Base-by-base conservation (phyloP, 92 coral and sea anemone genomes). In the Phenganax subtilis region DNA sequence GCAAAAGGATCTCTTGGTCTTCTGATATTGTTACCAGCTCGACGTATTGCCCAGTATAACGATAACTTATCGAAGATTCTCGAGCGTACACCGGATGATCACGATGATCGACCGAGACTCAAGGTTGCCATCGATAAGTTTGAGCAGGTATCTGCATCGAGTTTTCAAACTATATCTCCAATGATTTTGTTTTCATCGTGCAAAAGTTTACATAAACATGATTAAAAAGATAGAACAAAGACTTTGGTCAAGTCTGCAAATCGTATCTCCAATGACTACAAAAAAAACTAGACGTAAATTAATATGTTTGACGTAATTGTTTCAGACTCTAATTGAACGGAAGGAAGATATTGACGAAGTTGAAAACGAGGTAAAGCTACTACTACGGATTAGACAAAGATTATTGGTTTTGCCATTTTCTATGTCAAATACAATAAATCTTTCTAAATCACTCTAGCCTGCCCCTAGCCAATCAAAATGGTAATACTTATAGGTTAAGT, bases 31-130 rank as follows among this genome's bases (percentile, higher is more conserved):
- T 88, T 88, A 81, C 98, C 98, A 25, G 89, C 91, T 71, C 98
- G 93, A 64, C 98, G 93, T 72, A 88, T 96, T 58, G 86, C 86
- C 37, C 96, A 96, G 64, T 96, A 92, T 68, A 93, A 92, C 79
- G 80, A 91, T 55, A 88, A 85, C 61, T 82, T 96, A 86, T 81
- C 92, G 55, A 89, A 85, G 60, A 77, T 90, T 59, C 87, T 94
- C 85, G 98, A 94, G 84, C 89, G 91, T 86, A 94, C 97, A 10
- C 92, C 98, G 60, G 90, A 85, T 52, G 91, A 93, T 66, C 98
- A 94, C 81, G 89, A 87, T 27, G 98, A 94, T 83, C 90, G 91
- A 31, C 85, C 72, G 53, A 93, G 90, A 72, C 88, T 94, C 57
- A 91, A 89, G 62, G 93, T 87, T 67, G 91, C 89, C 58, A 91